Evolutionary conservation across 2,888 invertebrate genomes (phyloP), one percentile per base, ranked within the genome.

Genomic region (Pheosia gnoma): DNA sequence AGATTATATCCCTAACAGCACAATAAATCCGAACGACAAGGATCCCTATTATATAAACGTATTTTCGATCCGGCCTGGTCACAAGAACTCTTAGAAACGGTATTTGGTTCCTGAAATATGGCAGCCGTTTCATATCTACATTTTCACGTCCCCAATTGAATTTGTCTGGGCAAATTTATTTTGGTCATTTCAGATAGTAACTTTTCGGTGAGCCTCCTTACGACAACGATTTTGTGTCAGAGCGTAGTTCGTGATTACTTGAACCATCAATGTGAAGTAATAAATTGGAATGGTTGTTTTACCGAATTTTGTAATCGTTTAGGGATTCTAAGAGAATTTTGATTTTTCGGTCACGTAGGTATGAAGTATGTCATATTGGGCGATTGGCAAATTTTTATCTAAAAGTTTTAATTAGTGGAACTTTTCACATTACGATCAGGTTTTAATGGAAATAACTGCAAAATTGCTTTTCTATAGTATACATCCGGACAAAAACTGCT

Each of bases 71-170:
- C 71, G 61, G 47, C 59, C 65, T 52, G 62, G 68, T 73, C 57
- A 52, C 54, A 63, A 57, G 57, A 72, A 69, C 61, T 66, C 63
- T 59, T 53, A 62, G 62, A 51, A 68, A 59, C 66, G 61, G 53
- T 55, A 59, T 45, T 58, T 58, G 71, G 64, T 71, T 65, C 55
- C 52, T 75, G 65, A 78, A 73, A 75, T 80, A 80, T 78, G 70
- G 71, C 71, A 53, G 72, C 69, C 70, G 62, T 74, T 79, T 77
- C 64, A 70, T 71, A 74, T 71, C 74, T 61, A 71, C 68, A 67
- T 75, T 78, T 71, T 74, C 61, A 61, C 70, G 62, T 62, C 68
- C 59, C 53, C 71, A 74, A 81, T 77, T 78, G 70, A 74, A 74
- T 75, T 53, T 66, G 45, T 59, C 45, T 36, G 10, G 45, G 52